A percentile compares a stretch with the other conserved stretches of the same genome.
Evolutionary conservation across 2,888 invertebrate genomes (phyloP).

Genomic region (Patella caerulea): DNA sequence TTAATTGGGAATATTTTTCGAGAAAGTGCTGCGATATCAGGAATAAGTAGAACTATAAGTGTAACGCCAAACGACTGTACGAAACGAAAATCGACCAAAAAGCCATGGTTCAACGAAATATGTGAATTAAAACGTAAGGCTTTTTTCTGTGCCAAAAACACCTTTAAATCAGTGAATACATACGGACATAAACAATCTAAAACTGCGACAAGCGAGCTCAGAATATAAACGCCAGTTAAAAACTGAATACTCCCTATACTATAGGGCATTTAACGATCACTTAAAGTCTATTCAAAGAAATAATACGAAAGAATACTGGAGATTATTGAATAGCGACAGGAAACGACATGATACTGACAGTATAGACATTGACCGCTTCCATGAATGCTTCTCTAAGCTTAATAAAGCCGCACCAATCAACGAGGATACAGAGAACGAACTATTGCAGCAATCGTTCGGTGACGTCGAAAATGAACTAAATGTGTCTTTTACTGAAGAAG

Average conservation of each 20-base stretch:
- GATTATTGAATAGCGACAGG: not conserved
- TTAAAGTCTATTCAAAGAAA: not conserved
- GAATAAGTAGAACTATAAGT: not conserved
- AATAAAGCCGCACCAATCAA: no score
- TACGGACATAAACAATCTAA: no score
- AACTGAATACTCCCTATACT: no score
- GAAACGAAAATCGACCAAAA: not conserved
- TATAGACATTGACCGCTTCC: no score
- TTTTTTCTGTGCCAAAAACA: not conserved
- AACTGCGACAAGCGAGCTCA: no score
- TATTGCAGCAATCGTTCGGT: no score
- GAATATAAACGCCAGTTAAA: no score
- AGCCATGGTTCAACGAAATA: not conserved
- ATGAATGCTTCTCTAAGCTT: no score
- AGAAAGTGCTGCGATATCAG: not conserved
- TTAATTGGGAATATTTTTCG: not conserved
- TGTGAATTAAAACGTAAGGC: not conserved
- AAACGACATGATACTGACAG: no score
- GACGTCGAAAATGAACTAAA: no score
- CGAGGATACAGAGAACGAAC: no score
- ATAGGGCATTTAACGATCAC: not conserved
- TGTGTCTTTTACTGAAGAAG: constrained; percentile 9
- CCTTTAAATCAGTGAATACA: not conserved
- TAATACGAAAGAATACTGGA: not conserved
- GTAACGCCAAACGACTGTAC: not conserved